These are phyloP conservation scores for Pangasius djambal DNA, from an alignment of 2,797 vertebrate species.

Conservation along the genomic window DNA sequence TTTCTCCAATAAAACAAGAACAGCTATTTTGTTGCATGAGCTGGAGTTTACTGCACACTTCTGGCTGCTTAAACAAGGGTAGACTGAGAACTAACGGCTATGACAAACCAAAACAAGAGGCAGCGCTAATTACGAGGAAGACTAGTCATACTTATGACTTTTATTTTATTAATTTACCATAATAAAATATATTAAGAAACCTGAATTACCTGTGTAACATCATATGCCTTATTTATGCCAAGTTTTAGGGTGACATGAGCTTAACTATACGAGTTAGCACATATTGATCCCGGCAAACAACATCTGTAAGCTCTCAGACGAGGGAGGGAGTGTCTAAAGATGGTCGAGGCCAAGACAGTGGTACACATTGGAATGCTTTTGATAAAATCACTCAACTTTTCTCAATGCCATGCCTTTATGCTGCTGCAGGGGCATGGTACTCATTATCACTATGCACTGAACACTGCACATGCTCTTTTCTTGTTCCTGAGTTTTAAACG, in stretches of 20 bases:
- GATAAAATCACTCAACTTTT: constrained; percentile 46
- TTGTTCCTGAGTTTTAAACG: not conserved
- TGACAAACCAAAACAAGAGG: not conserved
- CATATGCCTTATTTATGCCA: not conserved
- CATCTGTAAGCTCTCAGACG: constrained; percentile 56
- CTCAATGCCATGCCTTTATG: constrained; percentile 37
- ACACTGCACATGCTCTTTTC: constrained; percentile 1
- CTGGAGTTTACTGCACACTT: constrained; percentile 14
- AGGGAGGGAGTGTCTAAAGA: constrained; percentile 21
- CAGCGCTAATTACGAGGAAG: not conserved
- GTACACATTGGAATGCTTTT: constrained; percentile 45
- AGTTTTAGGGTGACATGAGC: not conserved
- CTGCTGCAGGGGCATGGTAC: constrained; percentile 40
- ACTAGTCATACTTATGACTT: not conserved
- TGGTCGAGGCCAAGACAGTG: constrained; percentile 34
- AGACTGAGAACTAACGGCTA: not conserved
- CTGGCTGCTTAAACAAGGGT: not conserved
- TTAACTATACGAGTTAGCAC: not conserved
- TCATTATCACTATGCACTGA: constrained; percentile 34
- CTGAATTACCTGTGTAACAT: not conserved
- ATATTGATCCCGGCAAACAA: constrained; percentile 1
- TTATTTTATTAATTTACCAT: not conserved
- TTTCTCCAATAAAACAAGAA: constrained; percentile 46
- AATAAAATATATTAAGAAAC: not conserved
- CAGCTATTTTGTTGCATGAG: constrained; percentile 44